Evolutionary conservation across 2,888 invertebrate genomes (phyloP), one percentile per base, ranked within the genome.

Genomic region (Horisme vitalbata): DNA sequence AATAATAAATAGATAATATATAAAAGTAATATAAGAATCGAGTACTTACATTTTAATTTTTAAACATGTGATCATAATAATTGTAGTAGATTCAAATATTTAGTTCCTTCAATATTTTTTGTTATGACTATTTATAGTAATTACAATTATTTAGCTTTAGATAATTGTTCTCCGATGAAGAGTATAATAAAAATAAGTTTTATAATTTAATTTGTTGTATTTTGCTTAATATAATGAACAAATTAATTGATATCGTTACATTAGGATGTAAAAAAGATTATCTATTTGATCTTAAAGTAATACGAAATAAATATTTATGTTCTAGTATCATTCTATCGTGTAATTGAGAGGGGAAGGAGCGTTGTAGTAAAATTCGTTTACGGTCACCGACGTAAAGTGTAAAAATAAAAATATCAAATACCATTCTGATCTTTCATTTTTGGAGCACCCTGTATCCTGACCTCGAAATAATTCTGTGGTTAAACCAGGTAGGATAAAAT

Each of bases 231-330:
- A 83, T 84, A 85, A 86, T 85, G 83, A n/a, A 88, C 84, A 87
- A 87, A 87, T 82, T 85, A 86, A 86, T 86, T 83, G 75, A 86
- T 87, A 86, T 87, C 87, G 88, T 87, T 88, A 87, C 78, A 82
- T 83, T 88, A 89, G 88, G 81, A 61, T 89, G 88, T 89, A 89
- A 87, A 88, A 88, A 88, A 88, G 89, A 89, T 89, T 88, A 85
- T 89, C 88, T 89, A 89, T 89, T 89, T 88, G 85, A 87, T 86
- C 86, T 86, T 88, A 84, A 70, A 85, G 75, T 88, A 87, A 85
- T 86, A 87, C 79, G 85, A 86, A 80, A 79, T 67, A 86, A 85
- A 85, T 88, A 89, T 89, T 87, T 89, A 89, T 87, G 89, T 88
- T 89, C 86, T 89, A 89, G 88, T 83, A 86, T 82, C 85, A 87